A percentile compares a stretch with the other conserved stretches of the same genome.
Conservation (phyloP, 2,797 vertebrate genomes). For the Enteromius fasciolatus region DNA sequence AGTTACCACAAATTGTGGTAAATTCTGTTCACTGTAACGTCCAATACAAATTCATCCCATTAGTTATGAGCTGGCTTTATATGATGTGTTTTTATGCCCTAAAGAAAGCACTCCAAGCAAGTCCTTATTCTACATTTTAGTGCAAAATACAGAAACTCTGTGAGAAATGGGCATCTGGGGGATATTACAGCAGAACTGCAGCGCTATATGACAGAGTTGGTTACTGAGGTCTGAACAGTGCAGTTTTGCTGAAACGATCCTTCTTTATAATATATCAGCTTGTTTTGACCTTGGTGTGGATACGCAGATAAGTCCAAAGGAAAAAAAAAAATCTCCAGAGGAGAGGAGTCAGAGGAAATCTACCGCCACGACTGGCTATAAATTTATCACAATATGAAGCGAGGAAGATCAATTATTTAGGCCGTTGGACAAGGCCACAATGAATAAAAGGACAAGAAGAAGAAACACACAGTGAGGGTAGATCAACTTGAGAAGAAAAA, state of each 20-base stretch:
- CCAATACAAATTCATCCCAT: constrained; percentile 50
- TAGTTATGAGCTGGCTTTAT: constrained; percentile 57
- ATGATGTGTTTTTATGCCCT: not conserved
- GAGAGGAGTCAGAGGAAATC: constrained; percentile 67
- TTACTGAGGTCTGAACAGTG: constrained; percentile 60
- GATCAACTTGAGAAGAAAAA: constrained; percentile 37
- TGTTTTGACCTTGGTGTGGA: constrained; percentile 76
- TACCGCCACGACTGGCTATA: constrained; percentile 72
- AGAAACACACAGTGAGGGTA: constrained; percentile 26
- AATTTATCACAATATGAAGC: constrained; percentile 71
- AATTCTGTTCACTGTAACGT: constrained; percentile 49
- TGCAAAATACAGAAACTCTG: constrained; percentile 44
- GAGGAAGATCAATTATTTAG: constrained; percentile 77
- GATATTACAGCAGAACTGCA: constrained; percentile 56
- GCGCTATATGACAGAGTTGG: constrained; percentile 57
- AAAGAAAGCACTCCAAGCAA: not conserved
- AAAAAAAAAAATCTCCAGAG: constrained; percentile 54
- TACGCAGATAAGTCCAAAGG: constrained; percentile 71
- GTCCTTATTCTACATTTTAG: constrained; percentile 53
- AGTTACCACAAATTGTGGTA: constrained; percentile 25
- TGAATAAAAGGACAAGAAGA: constrained; percentile 33
- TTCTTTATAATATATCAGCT: constrained; percentile 76
- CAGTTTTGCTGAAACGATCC: constrained; percentile 66
- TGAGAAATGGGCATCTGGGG: constrained; percentile 64
- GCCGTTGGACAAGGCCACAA: constrained; percentile 68